Base-by-base conservation (phyloP, 1,140 invertebrate species). In the Leucophenga varia region DNA sequence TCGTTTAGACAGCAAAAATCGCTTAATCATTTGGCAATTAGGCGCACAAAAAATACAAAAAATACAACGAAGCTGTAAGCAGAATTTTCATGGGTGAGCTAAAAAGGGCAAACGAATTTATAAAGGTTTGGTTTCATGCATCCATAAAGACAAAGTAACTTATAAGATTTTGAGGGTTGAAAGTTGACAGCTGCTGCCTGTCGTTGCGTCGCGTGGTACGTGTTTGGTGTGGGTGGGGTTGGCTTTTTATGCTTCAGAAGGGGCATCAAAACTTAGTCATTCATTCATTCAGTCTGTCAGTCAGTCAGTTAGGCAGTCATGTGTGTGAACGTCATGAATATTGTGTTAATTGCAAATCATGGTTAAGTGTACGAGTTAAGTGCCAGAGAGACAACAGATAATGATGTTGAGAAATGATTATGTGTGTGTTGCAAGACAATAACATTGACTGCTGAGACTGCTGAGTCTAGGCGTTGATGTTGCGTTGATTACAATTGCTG, bases 21-120 rank as follows among this genome's bases (percentile, higher is more conserved):
- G 68, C 68, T 72, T 72, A 72, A 72, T 72, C 68, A 72, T 72
- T 72, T 72, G 68, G 64, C 68, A 72, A 72, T 72, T 72, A 72
- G 68, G 63, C 55, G 12, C 20, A 35, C 30, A 37, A 18, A 31
- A 32, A 14, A 25, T 16, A 20, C 16, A 32, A 20, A 7, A 32
- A 1, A 43, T n/a, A 5, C 5, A 25, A 25, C 22, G 22, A 25
- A 25, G 22, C 22, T 25, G 22, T 25, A 25, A 25, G 22, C 22
- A 10, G 22, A 25, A 5, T 25, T 25, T 25, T 25, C 22, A 25
- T 39, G 54, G 47, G 49, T 43, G 47, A 49, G 57, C 49, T n/a
- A n/a, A 44, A 53, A 47, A 49, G 52, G 25, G 43, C 46, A 43
- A 6, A 10, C 22, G n/a, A n/a, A 28, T 28, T 61, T 53, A 41